Percentiles rank a stretch among this genome's conserved stretches.
Conservation (phyloP, 2,113 vertebrate species). For the Lichenostomus cassidix region DNA sequence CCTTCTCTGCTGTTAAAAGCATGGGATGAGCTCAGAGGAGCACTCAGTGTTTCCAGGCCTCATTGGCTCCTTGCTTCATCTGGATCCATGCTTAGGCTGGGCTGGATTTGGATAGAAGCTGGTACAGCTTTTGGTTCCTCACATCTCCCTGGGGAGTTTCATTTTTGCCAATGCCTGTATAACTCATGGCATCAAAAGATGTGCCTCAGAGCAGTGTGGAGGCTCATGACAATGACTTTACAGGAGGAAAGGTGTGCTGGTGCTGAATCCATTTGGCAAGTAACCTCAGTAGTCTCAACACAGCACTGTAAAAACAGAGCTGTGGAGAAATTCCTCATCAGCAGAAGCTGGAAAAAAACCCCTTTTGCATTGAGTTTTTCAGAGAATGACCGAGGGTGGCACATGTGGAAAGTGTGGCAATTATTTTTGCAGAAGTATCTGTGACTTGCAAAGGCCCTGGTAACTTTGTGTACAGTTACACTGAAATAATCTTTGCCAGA, state of each 20-base stretch:
- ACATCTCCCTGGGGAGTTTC: not conserved
- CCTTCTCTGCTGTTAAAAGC: not conserved
- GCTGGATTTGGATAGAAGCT: not conserved
- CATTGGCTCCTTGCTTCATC: not conserved
- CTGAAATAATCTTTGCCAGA: not conserved
- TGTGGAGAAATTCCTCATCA: not conserved
- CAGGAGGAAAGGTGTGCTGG: not conserved
- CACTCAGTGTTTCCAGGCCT: not conserved
- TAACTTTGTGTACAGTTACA: not conserved
- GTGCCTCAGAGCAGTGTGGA: not conserved
- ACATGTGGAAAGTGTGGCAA: not conserved
- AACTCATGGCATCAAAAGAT: not conserved
- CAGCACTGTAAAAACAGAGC: not conserved
- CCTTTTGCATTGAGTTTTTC: not conserved
- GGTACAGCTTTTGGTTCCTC: not conserved
- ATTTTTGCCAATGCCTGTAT: not conserved
- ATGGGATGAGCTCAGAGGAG: not conserved
- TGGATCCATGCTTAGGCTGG: not conserved
- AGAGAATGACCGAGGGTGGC: not conserved
- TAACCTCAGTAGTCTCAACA: not conserved
- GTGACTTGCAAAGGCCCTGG: not conserved
- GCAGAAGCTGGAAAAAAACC: not conserved
- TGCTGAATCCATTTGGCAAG: not conserved
- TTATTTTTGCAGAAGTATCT: not conserved
- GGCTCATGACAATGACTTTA: not conserved